phyloP scores from a whole-genome alignment of 2,888 invertebrate genomes.

The Epirrhoe tristata region DNA sequence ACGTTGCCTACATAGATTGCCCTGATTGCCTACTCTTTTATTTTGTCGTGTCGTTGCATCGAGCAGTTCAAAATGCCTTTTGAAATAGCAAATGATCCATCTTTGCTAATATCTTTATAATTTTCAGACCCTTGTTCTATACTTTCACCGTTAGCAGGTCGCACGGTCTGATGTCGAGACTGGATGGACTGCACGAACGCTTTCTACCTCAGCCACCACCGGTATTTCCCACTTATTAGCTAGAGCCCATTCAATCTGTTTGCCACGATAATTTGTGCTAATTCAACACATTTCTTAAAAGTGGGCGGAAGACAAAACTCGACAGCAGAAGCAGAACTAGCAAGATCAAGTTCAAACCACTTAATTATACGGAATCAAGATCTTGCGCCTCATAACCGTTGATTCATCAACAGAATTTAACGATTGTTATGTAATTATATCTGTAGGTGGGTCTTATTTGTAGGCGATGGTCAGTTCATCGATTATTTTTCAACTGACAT shows the following conservation, averaged over 20 bases:
- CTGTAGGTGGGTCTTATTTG: slow-evolving; percentile 4
- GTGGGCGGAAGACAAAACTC: neutral
- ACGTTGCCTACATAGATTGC: slow-evolving; percentile 36
- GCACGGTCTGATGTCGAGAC: slow-evolving; percentile 59
- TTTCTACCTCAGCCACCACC: slow-evolving; percentile 65
- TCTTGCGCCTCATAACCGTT: slow-evolving; percentile 21
- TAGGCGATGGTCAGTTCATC: slow-evolving; percentile 7
- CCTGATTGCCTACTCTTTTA: slow-evolving; percentile 35
- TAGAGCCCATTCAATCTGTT: neutral
- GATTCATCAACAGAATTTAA: slow-evolving; percentile 32
- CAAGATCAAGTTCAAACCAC: slow-evolving; percentile 34
- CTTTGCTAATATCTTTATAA: slow-evolving; percentile 31
- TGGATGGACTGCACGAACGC: slow-evolving; percentile 52
- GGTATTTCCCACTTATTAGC: neutral
- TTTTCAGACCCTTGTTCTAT: slow-evolving; percentile 53
- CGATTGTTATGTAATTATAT: slow-evolving; percentile 34
- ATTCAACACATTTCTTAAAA: neutral
- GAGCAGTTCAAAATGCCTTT: slow-evolving; percentile 2
- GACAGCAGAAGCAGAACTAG: slow-evolving; percentile 6
- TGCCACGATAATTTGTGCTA: neutral
- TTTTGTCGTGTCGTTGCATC: slow-evolving; percentile 14
- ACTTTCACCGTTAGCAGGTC: slow-evolving; percentile 74
- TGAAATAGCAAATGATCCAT: slow-evolving; percentile 27
- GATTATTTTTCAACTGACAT: neutral
- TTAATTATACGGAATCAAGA: slow-evolving; percentile 24